Evolutionary conservation across 2,888 invertebrate species (phyloP).

Genomic region (Cotesia congregata): DNA sequence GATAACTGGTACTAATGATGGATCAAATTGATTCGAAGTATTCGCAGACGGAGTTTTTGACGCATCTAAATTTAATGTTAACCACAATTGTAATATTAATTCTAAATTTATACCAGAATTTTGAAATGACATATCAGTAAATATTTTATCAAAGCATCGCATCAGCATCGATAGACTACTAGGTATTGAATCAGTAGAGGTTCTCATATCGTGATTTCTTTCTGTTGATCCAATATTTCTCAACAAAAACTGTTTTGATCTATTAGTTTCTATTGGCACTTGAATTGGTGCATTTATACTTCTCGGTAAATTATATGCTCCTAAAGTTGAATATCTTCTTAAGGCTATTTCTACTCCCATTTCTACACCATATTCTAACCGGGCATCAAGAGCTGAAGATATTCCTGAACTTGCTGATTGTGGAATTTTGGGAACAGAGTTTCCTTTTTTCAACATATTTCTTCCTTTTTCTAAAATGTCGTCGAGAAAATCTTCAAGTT

Average conservation of each 20-base stretch:
- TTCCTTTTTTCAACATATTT: slow-evolving; percentile 74
- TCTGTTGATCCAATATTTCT: slow-evolving; percentile 52
- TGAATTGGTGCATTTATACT: slow-evolving; percentile 72
- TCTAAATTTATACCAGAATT: slow-evolving; percentile 84
- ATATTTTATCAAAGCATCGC: slow-evolving; percentile 79
- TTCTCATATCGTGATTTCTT: slow-evolving; percentile 60
- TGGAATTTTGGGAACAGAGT: slow-evolving; percentile 64
- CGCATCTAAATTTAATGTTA: slow-evolving; percentile 82
- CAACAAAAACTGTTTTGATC: slow-evolving; percentile 49
- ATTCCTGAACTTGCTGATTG: slow-evolving; percentile 68
- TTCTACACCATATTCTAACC: slow-evolving; percentile 86
- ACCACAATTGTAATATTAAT: slow-evolving; percentile 87
- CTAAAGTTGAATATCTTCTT: slow-evolving; percentile 79
- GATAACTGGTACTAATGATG: slow-evolving; percentile 76
- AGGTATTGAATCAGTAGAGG: slow-evolving; percentile 55
- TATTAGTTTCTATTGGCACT: slow-evolving; percentile 53
- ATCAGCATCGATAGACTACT: slow-evolving; percentile 75
- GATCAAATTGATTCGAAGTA: slow-evolving; percentile 72
- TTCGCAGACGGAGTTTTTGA: slow-evolving; percentile 67
- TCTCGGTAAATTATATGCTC: slow-evolving; percentile 75
- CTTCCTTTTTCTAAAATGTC: slow-evolving; percentile 77
- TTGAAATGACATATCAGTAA: slow-evolving; percentile 76
- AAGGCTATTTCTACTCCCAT: slow-evolving; percentile 82
- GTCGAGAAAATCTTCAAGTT: slow-evolving; percentile 83
- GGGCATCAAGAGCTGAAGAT: slow-evolving; percentile 81